Conservation (phyloP, 2,888 invertebrate species). For the Synergus umbraculus region DNA sequence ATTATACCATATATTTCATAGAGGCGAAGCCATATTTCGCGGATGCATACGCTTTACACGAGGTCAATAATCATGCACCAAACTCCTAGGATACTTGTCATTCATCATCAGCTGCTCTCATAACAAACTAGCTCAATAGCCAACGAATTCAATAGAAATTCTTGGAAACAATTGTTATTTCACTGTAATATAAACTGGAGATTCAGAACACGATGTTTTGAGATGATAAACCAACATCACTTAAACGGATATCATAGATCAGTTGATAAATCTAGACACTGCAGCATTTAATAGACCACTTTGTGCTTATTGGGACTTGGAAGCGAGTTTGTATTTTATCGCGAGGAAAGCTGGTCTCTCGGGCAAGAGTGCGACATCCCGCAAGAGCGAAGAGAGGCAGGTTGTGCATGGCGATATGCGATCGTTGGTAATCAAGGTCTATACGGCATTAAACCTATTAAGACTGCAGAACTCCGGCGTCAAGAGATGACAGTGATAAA, state of each 20-base stretch:
- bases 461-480: constrained; percentile 64
- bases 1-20: constrained; percentile 73
- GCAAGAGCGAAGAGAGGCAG: neutral
- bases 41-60: neutral
- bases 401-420: constrained; percentile 37
- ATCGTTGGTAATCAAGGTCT: constrained; percentile 47
- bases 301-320: neutral
- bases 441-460: constrained; percentile 68
- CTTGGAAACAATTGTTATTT: too few species aligned
- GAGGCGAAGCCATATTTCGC: constrained; percentile 63
- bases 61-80: neutral
- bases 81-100: neutral
- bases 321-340: neutral
- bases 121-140: too few species aligned
- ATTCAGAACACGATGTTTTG: neutral
- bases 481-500: constrained; percentile 72
- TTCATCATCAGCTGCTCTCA: too few species aligned
- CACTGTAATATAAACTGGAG: neutral
- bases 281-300: constrained; percentile 4
- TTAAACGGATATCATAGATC: neutral
- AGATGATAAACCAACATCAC: neutral
- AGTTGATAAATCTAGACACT: neutral
- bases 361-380: neutral
- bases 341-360: neutral
- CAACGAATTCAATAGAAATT: too few species aligned